A percentile compares a stretch with the other conserved stretches of the same genome.
Evolutionary conservation across 2,113 vertebrate genomes (phyloP).

Genomic region (Oplegnathus fasciatus): DNA sequence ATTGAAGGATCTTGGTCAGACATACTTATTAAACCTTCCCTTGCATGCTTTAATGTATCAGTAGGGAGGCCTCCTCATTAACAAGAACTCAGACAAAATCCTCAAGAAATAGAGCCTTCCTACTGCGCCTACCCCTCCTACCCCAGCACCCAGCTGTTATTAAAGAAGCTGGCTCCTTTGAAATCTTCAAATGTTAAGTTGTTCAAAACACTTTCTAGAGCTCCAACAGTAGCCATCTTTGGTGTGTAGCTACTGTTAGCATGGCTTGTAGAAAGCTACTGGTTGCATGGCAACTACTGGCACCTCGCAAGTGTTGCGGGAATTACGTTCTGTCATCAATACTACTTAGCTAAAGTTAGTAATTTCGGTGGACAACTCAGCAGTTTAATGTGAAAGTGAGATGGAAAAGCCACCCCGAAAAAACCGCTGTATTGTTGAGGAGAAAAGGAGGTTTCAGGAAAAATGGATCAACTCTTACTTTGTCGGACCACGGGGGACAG

Average conservation of each 20-base stretch:
- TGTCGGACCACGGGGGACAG: too few species aligned
- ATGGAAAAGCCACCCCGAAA: too few species aligned
- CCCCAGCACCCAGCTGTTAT: not conserved
- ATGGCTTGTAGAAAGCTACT: too few species aligned
- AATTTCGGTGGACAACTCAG: too few species aligned
- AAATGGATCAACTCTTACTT: too few species aligned
- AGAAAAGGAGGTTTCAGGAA: too few species aligned
- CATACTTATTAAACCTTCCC: not conserved
- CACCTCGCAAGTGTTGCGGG: too few species aligned
- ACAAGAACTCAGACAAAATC: not conserved
- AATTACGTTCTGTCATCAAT: too few species aligned
- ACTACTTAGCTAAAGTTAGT: too few species aligned
- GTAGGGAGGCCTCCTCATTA: not conserved
- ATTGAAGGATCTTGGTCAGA: not conserved
- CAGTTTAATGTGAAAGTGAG: too few species aligned
- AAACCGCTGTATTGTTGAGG: too few species aligned
- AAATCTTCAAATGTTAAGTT: not conserved
- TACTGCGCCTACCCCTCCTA: not conserved
- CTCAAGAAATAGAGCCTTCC: not conserved
- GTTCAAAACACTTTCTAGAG: constrained; percentile 15
- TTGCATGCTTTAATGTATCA: not conserved
- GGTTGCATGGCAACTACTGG: too few species aligned
- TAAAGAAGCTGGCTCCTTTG: constrained; percentile 15
- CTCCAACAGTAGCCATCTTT: not conserved
- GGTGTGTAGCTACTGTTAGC: not conserved